These are phyloP conservation scores for Gnathonemus longibarbis DNA, from an alignment of 2,113 vertebrate species.

Conservation along the genomic window DNA sequence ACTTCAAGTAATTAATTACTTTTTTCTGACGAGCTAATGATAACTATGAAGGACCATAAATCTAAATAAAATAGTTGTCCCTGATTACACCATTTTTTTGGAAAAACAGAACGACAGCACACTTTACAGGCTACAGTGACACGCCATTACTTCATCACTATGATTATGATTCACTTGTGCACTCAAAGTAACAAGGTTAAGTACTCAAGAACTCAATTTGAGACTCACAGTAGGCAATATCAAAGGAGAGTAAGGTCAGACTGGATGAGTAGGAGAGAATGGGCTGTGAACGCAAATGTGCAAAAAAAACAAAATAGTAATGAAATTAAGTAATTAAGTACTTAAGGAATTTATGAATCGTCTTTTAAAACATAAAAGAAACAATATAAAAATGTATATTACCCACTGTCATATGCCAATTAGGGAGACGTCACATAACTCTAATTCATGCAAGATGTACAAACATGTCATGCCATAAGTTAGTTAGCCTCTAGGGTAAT, in stretches of 20 bases:
- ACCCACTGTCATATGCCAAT: neutral
- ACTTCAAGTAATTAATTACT: neutral
- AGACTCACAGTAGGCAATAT: neutral
- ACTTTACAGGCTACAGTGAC: neutral
- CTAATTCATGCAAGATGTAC: neutral
- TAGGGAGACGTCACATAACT: neutral
- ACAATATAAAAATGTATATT: neutral
- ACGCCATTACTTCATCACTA: neutral
- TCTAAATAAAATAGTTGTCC: neutral
- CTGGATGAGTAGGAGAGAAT: neutral
- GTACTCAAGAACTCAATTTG: neutral
- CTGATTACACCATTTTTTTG: neutral
- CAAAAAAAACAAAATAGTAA: neutral
- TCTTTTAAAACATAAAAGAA: neutral
- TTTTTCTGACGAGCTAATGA: neutral
- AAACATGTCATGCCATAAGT: neutral
- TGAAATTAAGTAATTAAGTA: neutral
- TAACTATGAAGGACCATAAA: neutral
- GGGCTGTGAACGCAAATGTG: neutral
- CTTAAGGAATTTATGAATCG: neutral
- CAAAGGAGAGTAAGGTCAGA: neutral
- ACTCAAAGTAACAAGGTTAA: neutral
- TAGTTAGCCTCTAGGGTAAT: neutral
- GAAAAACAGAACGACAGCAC: neutral
- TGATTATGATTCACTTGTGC: neutral